Evolutionary conservation across 1,140 invertebrate species (phyloP).

Genomic region (Habropoda laboriosa): DNA sequence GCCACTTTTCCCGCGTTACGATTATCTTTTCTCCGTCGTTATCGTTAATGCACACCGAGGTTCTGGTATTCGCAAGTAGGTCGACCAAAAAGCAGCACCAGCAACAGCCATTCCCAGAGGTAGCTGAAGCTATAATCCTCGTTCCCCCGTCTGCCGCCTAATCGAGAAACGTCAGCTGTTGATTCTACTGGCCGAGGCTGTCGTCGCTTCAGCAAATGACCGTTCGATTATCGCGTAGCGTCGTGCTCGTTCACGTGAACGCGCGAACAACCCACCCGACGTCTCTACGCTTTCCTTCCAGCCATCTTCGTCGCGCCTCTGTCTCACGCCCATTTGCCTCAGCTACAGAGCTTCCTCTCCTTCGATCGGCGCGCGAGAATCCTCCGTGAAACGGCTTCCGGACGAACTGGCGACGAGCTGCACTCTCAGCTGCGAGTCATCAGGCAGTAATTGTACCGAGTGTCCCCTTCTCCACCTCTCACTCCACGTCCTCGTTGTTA

Average conservation of each 20-base stretch:
- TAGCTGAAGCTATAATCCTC: background rate
- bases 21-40: constrained; percentile 30
- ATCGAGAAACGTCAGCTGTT: constrained; percentile 26
- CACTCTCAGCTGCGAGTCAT: constrained; percentile 52
- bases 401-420: constrained; percentile 16
- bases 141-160: background rate
- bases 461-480: background rate
- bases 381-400: constrained; percentile 25
- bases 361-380: constrained; percentile 24
- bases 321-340: background rate
- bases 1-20: constrained; percentile 1
- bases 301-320: background rate
- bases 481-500: constrained; percentile 21
- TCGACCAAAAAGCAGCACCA: constrained; percentile 3
- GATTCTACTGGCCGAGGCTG: constrained; percentile 2
- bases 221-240: constrained; percentile 28
- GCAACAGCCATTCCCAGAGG: background rate
- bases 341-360: no score
- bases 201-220: constrained; percentile 13
- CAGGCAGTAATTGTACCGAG: constrained; percentile 47
- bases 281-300: background rate
- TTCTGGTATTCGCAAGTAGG: background rate
- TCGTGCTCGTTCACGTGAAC: background rate
- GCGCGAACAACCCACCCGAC: no score
- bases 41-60: constrained; percentile 27